A percentile compares a stretch with the other conserved stretches of the same genome.
phyloP scores from a whole-genome alignment of 1,140 invertebrate genomes.

The Acromyrmex charruanus region DNA sequence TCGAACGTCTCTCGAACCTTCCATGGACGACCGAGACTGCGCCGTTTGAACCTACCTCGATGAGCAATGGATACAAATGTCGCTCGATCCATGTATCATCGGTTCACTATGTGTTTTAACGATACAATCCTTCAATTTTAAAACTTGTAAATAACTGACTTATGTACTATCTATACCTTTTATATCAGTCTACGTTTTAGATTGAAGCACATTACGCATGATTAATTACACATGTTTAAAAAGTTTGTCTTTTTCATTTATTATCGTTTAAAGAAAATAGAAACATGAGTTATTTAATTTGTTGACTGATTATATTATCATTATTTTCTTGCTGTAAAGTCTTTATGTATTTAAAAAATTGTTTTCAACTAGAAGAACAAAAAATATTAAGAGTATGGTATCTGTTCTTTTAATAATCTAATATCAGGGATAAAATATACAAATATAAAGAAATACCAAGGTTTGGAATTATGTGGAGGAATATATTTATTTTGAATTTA shows the following conservation, averaged over 20 bases:
- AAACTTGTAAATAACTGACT: not conserved
- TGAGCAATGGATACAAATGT: constrained; percentile 26
- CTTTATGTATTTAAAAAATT: not conserved
- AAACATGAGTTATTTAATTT: too few relatives aligned
- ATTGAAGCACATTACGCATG: not conserved
- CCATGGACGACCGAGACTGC: constrained; percentile 45
- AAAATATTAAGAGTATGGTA: not conserved
- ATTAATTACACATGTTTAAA: not conserved
- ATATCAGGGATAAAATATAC: not conserved
- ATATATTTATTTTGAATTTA: constrained; percentile 2
- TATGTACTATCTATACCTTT: not conserved
- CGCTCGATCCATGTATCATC: not conserved
- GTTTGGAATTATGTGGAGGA: not conserved
- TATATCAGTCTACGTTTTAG: not conserved
- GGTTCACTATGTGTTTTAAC: too few relatives aligned
- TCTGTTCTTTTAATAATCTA: not conserved
- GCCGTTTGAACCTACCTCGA: constrained; percentile 32
- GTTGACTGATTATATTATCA: too few relatives aligned
- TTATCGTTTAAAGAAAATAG: not conserved
- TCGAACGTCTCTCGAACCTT: constrained; percentile 76
- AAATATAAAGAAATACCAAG: not conserved
- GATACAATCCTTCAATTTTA: constrained; percentile 4
- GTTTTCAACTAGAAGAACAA: not conserved
- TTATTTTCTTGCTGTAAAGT: not conserved
- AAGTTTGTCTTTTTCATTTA: too few relatives aligned